Evolutionary conservation across 1,140 invertebrate species (phyloP), one percentile per base, ranked within the genome.

Genomic region (Polypedilum vanderplanki): DNA sequence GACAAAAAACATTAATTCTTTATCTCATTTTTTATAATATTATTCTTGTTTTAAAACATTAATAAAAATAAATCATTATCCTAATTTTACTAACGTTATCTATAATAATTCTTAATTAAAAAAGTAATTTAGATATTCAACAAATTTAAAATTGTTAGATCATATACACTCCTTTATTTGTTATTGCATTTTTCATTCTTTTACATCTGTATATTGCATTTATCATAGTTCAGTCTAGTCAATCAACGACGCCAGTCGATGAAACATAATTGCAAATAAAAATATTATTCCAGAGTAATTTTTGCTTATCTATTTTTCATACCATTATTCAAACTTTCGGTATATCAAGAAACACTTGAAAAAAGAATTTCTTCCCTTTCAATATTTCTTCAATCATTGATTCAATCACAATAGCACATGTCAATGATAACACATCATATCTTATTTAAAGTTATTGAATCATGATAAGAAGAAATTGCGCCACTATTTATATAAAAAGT

Each of bases 211-310:
- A n/a, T 57, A 4, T 15, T 57, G n/a, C 4, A 57, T 12, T n/a
- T 15, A 46, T 15, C 9, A 10, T 15, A 12, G 12, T 15, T 57
- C 1, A 8, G 15, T n/a, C 15, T n/a, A 57, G 46, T 57, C 46
- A 57, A 4, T 57, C 12, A 3, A 4, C n/a, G 46, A 57, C 46
- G 12, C 46, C 46, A 57, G 46, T 15, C 46, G 46, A 57, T 33
- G 24, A 15, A 57, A n/a, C 46, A 57, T 57, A 57, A 57, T 15
- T n/a, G 46, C 46, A 57, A 57, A n/a, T 57, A 57, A 57, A 57
- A 57, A 15, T 12, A 57, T n/a, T 57, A 57, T 57, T 57, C 12
- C 7, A 57, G 8, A 57, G n/a, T 57, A 15, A 15, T 15, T 57
- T 57, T 57, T n/a, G 4, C 12, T 12, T 9, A 46, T 4, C n/a